phyloP scores from a whole-genome alignment of 2,797 vertebrate genomes.

The Parauchenoglanis ngamensis region DNA sequence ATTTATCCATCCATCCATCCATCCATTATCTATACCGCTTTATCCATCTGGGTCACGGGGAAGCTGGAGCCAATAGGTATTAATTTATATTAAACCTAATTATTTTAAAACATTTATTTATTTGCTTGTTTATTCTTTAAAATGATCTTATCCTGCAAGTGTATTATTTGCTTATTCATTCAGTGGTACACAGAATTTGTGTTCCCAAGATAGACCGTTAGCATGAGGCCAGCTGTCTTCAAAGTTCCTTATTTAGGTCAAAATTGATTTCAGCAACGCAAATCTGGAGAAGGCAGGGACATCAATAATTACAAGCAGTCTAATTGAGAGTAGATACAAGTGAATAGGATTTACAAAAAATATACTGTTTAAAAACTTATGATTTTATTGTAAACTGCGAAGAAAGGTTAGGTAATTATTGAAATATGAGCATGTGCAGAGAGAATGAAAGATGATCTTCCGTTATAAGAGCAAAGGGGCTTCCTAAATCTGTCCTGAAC shows the following conservation, averaged over 20 bases:
- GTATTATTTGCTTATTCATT: not conserved
- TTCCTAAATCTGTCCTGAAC: constrained; percentile 10
- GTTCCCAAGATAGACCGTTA: not conserved
- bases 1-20: no score
- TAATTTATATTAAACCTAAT: no score
- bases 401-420: not conserved
- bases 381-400: not conserved
- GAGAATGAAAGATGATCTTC: constrained; percentile 16
- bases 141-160: not conserved
- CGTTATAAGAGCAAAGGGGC: not conserved
- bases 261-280: not conserved
- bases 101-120: no score
- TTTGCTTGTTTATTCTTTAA: no score
- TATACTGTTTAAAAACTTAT: not conserved
- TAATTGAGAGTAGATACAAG: not conserved
- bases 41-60: no score
- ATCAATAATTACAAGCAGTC: not conserved
- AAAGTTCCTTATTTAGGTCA: not conserved
- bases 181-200: not conserved
- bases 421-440: no score
- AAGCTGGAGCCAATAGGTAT: no score
- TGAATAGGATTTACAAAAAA: not conserved
- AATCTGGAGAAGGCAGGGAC: not conserved
- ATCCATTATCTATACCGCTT: no score
- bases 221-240: not conserved